phyloP scores from a whole-genome alignment of 2,797 vertebrate genomes.

The Zenarchopterus dispar region DNA sequence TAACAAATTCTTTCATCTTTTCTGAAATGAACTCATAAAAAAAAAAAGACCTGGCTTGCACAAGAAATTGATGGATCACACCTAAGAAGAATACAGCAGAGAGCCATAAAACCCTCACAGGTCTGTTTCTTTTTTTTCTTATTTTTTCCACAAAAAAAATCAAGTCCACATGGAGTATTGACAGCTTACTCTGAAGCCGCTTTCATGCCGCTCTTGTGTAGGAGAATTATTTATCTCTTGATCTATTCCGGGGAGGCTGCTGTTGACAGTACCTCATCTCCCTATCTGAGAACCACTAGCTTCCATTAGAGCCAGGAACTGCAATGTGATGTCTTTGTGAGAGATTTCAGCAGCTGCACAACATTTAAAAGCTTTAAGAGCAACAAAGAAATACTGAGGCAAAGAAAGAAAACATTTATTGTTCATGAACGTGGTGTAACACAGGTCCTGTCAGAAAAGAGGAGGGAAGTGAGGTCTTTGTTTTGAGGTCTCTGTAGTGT shows the following conservation, averaged over 20 bases:
- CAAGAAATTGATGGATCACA: slow-evolving; percentile 39
- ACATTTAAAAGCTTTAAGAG: slow-evolving; percentile 58
- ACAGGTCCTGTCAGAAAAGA: slow-evolving; percentile 73
- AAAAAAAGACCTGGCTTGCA: slow-evolving; percentile 9
- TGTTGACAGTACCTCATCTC: slow-evolving; percentile 74
- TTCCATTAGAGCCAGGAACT: slow-evolving; percentile 66
- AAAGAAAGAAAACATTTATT: slow-evolving; percentile 88
- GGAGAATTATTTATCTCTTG: slow-evolving; percentile 75
- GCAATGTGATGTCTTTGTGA: slow-evolving; percentile 60
- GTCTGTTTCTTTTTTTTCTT: slow-evolving; percentile 28
- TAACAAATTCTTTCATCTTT: slow-evolving; percentile 31
- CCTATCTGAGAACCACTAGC: slow-evolving; percentile 59
- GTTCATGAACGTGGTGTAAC: slow-evolving; percentile 79
- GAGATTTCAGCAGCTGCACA: slow-evolving; percentile 35
- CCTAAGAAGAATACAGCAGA: slow-evolving; percentile 49
- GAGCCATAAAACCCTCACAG: slow-evolving; percentile 41
- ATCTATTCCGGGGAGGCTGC: slow-evolving; percentile 66
- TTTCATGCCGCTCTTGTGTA: slow-evolving; percentile 39
- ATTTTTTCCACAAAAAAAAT: slow-evolving; percentile 34
- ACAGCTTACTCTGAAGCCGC: slow-evolving; percentile 47
- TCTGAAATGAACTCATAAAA: slow-evolving; percentile 32
- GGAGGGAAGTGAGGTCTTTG: slow-evolving; percentile 76
- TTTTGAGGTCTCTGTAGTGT: slow-evolving; percentile 73
- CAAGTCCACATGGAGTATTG: slow-evolving; percentile 44
- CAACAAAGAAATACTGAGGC: slow-evolving; percentile 55